Percentiles rank a stretch among this genome's conserved stretches.
These are phyloP conservation scores for Sphenopsis melanotis DNA, from an alignment of 2,797 vertebrate species.

Conservation along the genomic window DNA sequence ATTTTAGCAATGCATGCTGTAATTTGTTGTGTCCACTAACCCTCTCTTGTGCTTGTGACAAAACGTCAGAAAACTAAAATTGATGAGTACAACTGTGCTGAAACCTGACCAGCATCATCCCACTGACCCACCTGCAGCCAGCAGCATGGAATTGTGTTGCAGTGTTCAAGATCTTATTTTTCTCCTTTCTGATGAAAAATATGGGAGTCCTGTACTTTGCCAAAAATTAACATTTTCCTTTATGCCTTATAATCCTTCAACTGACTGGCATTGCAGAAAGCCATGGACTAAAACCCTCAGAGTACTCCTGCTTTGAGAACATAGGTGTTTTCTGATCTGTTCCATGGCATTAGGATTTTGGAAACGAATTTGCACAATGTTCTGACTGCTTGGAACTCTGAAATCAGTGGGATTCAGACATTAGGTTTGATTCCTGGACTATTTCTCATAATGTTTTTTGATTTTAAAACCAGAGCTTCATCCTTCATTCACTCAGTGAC, in stretches of 20 bases:
- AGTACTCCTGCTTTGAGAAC: neutral
- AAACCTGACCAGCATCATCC: neutral
- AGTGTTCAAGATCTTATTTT: neutral
- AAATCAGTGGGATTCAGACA: neutral
- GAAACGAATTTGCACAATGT: neutral
- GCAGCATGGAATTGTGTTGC: neutral
- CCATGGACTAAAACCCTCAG: neutral
- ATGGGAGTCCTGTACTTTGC: neutral
- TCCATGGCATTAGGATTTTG: neutral
- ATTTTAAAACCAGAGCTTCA: neutral
- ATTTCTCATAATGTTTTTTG: neutral
- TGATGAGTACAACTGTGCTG: neutral
- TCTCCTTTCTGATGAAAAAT: neutral
- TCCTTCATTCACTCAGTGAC: neutral
- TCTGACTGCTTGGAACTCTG: neutral
- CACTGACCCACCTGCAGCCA: neutral
- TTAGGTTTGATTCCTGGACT: neutral
- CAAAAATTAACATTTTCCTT: neutral
- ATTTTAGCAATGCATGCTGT: neutral
- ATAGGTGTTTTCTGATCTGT: neutral
- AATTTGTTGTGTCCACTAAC: neutral
- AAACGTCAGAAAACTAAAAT: neutral
- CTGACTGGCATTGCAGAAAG: neutral
- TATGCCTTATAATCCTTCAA: neutral
- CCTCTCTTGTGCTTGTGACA: neutral